Conservation (phyloP, 2,888 invertebrate genomes). For the Gari tellinella region DNA sequence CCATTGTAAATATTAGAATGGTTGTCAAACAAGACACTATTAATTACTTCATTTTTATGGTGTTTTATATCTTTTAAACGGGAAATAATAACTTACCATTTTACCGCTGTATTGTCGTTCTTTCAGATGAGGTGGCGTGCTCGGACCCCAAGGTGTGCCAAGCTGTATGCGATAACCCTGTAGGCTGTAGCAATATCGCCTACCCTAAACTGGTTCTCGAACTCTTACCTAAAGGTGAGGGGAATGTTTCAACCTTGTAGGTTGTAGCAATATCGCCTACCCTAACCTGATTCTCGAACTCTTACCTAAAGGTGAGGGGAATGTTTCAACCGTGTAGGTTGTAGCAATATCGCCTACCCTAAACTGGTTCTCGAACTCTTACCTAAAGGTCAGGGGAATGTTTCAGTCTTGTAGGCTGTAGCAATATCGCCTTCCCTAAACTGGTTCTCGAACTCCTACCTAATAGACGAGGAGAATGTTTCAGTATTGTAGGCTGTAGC, state of each 20-base stretch:
- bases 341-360: constrained; percentile 78
- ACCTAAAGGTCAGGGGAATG: constrained; percentile 74
- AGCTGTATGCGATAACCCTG: constrained; percentile 68
- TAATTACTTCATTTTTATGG: no score
- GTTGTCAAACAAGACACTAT: no score
- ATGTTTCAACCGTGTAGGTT: constrained; percentile 73
- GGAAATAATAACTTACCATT: no score
- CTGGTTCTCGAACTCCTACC: constrained; percentile 74
- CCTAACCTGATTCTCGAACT: constrained; percentile 73
- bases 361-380: constrained; percentile 72
- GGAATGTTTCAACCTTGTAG: constrained; percentile 71
- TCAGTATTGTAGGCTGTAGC: no score
- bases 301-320: constrained; percentile 73
- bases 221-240: constrained; percentile 73
- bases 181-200: constrained; percentile 77
- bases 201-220: constrained; percentile 75
- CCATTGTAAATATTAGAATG: no score
- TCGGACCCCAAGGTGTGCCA: constrained; percentile 67
- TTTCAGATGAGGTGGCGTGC: constrained; percentile 74
- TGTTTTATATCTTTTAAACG: no score
- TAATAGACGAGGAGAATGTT: no score
- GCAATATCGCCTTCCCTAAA: constrained; percentile 77
- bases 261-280: constrained; percentile 78
- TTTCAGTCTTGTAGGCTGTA: constrained; percentile 74
- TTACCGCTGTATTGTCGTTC: no score